A percentile compares a stretch with the other conserved stretches of the same genome.
phyloP scores from a whole-genome alignment of 2,888 invertebrate species.

The Pterostichus niger region DNA sequence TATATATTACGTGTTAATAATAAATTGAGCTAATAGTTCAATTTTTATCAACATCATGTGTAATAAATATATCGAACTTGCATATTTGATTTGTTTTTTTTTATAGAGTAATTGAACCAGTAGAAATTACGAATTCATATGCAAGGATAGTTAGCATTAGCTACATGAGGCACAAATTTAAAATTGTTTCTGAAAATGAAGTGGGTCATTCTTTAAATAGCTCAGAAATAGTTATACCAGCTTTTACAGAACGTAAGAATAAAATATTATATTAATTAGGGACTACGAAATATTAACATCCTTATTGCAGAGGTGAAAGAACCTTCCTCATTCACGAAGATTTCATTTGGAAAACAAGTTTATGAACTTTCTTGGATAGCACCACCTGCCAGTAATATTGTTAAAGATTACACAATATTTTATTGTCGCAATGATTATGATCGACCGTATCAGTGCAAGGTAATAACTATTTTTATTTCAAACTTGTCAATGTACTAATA shows the following conservation, averaged over 20 bases:
- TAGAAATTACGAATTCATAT: constrained; percentile 81
- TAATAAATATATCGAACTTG: background rate
- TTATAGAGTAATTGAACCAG: constrained; percentile 75
- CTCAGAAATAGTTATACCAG: constrained; percentile 82
- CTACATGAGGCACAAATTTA: constrained; percentile 78
- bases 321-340: constrained; percentile 85
- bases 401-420: constrained; percentile 88
- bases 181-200: constrained; percentile 82
- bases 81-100: constrained; percentile 41
- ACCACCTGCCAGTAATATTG: constrained; percentile 75
- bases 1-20: background rate
- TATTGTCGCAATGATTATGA: constrained; percentile 79
- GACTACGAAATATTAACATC: constrained; percentile 50
- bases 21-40: background rate
- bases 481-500: constrained; percentile 56
- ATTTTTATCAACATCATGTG: background rate
- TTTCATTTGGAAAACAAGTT: constrained; percentile 84
- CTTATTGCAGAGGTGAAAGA: constrained; percentile 75
- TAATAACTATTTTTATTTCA: constrained; percentile 69
- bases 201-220: constrained; percentile 80
- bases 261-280: constrained; percentile 4
- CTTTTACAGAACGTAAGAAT: constrained; percentile 78
- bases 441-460: constrained; percentile 74
- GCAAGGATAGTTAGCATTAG: constrained; percentile 80
- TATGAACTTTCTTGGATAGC: constrained; percentile 88